phyloP scores from a whole-genome alignment of 2,888 invertebrate species.

The Drosophila incognita region DNA sequence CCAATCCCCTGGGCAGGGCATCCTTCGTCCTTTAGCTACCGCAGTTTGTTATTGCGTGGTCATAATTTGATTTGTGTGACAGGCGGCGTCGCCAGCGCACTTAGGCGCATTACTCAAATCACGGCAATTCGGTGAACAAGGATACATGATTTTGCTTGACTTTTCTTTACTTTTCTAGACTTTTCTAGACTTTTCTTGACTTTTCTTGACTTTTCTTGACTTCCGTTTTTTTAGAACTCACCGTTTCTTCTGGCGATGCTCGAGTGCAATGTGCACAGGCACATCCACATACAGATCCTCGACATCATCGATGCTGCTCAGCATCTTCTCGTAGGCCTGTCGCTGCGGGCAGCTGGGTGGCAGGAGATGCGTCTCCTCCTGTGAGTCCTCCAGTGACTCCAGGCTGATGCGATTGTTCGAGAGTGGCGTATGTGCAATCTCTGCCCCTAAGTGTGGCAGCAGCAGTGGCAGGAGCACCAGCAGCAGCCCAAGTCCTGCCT shows the following conservation, averaged over 20 bases:
- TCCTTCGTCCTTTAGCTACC: conserved; percentile 21
- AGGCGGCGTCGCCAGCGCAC: conserved; percentile 71
- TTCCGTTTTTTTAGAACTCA: conserved; percentile 59
- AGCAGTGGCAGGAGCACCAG: conserved; percentile 36
- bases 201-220: neutral
- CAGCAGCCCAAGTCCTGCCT: conserved; percentile 36
- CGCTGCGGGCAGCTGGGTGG: conserved; percentile 55
- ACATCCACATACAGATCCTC: conserved; percentile 84
- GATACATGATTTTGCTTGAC: neutral
- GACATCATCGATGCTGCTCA: conserved; percentile 82
- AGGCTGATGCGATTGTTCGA: conserved; percentile 58
- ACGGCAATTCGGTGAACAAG: neutral
- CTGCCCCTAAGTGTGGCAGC: conserved; percentile 48
- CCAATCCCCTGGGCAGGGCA: neutral
- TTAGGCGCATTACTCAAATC: conserved; percentile 63
- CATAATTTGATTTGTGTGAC: conserved; percentile 76
- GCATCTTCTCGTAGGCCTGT: conserved; percentile 69
- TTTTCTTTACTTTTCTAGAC: neutral
- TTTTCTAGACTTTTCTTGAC: neutral
- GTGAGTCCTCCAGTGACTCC: conserved; percentile 25
- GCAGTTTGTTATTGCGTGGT: conserved; percentile 63
- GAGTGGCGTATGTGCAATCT: conserved; percentile 54
- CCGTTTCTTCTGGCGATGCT: conserved; percentile 83
- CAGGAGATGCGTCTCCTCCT: conserved; percentile 13
- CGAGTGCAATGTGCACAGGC: conserved; percentile 81